Evolutionary conservation across 2,888 invertebrate genomes (phyloP).

Genomic region (Cyclophora punctaria): DNA sequence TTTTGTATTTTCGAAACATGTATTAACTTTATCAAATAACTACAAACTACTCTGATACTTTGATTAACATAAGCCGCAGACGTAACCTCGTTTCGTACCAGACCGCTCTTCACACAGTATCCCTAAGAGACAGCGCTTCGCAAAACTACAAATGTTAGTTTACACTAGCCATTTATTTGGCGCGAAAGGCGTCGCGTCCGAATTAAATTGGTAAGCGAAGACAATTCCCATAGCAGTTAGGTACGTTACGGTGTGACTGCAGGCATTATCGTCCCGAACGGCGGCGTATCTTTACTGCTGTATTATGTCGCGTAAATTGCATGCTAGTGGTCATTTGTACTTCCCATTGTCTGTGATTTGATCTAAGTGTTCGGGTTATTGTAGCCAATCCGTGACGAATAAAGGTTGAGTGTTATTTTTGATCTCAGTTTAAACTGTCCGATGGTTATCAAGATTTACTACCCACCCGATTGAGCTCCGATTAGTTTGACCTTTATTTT

Average conservation of each 20-base stretch:
- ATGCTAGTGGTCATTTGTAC: too few relatives aligned
- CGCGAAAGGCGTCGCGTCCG: slow-evolving; percentile 5
- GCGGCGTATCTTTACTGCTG: not conserved
- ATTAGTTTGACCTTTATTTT: too few relatives aligned
- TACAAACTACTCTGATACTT: too few relatives aligned
- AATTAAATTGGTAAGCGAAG: slow-evolving; percentile 12
- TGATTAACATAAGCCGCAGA: slow-evolving; percentile 13
- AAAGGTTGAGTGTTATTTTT: too few relatives aligned
- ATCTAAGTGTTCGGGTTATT: not conserved
- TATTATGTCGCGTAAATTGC: not conserved
- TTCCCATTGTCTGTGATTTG: not conserved
- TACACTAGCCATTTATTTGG: slow-evolving; percentile 16
- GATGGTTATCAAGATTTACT: too few relatives aligned
- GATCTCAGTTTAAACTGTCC: too few relatives aligned
- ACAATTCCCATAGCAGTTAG: slow-evolving; percentile 20
- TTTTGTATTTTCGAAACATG: too few relatives aligned
- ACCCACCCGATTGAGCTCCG: too few relatives aligned
- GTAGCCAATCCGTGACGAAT: too few relatives aligned
- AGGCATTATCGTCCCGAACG: slow-evolving; percentile 7
- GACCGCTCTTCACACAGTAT: slow-evolving; percentile 13
- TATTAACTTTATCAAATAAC: too few relatives aligned
- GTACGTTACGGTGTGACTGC: slow-evolving; percentile 16
- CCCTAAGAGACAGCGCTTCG: slow-evolving; percentile 17
- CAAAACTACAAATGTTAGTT: slow-evolving; percentile 18
- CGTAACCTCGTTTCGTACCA: slow-evolving; percentile 9